Base-by-base conservation (phyloP, 2,113 vertebrate species). In the Cardinalis cardinalis region DNA sequence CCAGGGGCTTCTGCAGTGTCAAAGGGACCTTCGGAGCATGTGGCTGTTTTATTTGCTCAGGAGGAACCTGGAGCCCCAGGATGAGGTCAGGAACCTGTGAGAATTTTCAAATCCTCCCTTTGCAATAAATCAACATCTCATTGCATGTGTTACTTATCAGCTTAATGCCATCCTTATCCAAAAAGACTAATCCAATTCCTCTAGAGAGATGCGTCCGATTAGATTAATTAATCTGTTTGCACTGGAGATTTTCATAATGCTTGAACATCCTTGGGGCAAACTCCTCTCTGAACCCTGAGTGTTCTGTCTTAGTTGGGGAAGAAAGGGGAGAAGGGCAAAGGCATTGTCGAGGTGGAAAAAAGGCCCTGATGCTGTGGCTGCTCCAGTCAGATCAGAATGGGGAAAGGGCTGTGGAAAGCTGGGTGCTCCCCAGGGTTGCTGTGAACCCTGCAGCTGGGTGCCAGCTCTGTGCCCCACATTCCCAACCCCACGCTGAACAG, bases 41-140 rank as follows among this genome's bases (percentile, higher is more conserved):
- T 56, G 58, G 24, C 36, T 71, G 13, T 25, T 86, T 72, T 23
- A 58, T 82, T 83, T 78, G 48, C 85, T 81, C 46, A 26, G 86
- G 38, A 75, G 43, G 51, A 56, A 49, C 63, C 55, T 82, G 91
- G 64, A 89, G 48, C 12, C 19, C 71, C 66, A 46, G 76, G 70
- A 75, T 41, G 56, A 83, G 84, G 61, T 64, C 85, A 46, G 36
- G 78, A 85, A 87, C 74, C 75, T n/a, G n/a, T 58, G 89, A 86
- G 95, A 90, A 83, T 53, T 84, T 65, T 89, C 76, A 89, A 82
- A 91, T 53, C 18, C 49, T 88, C 73, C 84, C 77, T 92, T 88
- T 91, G 77, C 89, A 94, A 95, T 96, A 96, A 92, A 91, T 95
- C 96, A 94, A 81, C 90, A 92, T 95, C 95, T 97, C 75, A 81